Percentiles rank a stretch among this genome's conserved stretches.
Evolutionary conservation across 2,888 invertebrate species (phyloP).

Genomic region (Tetrapedia diversipes): DNA sequence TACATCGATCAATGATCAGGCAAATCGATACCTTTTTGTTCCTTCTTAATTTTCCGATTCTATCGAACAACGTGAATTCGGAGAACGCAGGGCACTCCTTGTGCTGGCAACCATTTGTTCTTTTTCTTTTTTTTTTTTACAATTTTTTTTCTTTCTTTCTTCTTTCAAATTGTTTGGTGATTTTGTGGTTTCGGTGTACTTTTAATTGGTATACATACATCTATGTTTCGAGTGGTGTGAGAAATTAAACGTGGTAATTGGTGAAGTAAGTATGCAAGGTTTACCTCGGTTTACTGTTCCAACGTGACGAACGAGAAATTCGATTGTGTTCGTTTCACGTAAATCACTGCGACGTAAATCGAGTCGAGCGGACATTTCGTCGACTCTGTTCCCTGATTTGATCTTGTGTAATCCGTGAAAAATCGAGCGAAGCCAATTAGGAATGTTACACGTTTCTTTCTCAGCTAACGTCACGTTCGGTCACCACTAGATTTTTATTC

Average conservation of each 20-base stretch:
- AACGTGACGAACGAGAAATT: neutral
- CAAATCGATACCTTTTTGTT: constrained; percentile 29
- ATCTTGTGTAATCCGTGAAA: neutral
- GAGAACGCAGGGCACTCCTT: constrained; percentile 12
- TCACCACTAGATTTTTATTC: no score
- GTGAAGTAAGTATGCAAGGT: constrained; percentile 45
- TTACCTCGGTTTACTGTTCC: constrained; percentile 48
- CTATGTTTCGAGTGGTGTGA: constrained; percentile 18
- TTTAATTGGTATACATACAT: neutral
- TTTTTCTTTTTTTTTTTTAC: neutral
- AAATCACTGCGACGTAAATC: neutral
- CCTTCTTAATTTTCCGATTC: constrained; percentile 1
- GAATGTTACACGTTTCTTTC: neutral
- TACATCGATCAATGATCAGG: constrained; percentile 54
- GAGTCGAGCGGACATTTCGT: neutral
- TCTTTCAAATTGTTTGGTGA: neutral
- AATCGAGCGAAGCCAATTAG: constrained; percentile 10
- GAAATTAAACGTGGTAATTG: constrained; percentile 24
- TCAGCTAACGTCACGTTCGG: no score
- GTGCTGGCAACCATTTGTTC: neutral
- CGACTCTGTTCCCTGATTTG: constrained; percentile 23
- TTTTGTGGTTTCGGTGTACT: constrained; percentile 19
- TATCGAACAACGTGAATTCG: constrained; percentile 1
- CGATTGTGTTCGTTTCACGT: neutral
- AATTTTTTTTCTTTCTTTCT: neutral